Base-by-base conservation (phyloP, 2,888 invertebrate species). In the Tolmerus cingulatus region DNA sequence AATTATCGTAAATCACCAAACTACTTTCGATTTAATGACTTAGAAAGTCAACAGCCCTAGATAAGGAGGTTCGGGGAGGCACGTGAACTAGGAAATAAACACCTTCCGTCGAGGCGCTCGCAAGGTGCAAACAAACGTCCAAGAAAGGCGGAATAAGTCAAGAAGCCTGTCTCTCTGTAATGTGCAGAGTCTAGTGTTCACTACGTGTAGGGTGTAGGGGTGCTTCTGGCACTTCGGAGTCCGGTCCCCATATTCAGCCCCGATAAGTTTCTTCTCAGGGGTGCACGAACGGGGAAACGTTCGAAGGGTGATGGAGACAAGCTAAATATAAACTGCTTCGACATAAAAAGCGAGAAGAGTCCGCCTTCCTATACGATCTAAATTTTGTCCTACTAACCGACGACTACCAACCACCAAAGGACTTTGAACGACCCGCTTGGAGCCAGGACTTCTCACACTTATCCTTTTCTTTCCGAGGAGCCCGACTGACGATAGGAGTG, bases 1-100 rank as follows among this genome's bases (percentile, higher is more conserved):
- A 74, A n/a, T 82, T 55, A 37, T 16, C 19, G 84, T 84, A 74
- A 84, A 84, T 84, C 57, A 66, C 66, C 40, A 40, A 84, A 84
- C 84, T 84, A 84, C 84, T 66, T 37, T 46, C 40, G 43, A 40
- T 66, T 37, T 66, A 84, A 74, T 84, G 74, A 66, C 74, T 84
- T 66, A 74, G 84, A 84, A 84, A 84, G 40, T 66, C 66, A 66
- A 84, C 66, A 74, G 23, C 40, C 81, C 16, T 19, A 55, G 81
- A 55, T 81, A 55, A 55, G 51, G 9, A 34, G 23, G 30, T 27
- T 43, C 14, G 40, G 81, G 8, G 55, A 43, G 51, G 23, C 14
- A 23, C 7, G 66, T 27, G 46, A 81, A 55, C 4, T 51, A 34
- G 51, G 55, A 55, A 55, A 81, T 51, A 81, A 81, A 81, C n/a